Evolutionary conservation across 1,140 invertebrate species (phyloP).

Genomic region (Bombus soroeensis): DNA sequence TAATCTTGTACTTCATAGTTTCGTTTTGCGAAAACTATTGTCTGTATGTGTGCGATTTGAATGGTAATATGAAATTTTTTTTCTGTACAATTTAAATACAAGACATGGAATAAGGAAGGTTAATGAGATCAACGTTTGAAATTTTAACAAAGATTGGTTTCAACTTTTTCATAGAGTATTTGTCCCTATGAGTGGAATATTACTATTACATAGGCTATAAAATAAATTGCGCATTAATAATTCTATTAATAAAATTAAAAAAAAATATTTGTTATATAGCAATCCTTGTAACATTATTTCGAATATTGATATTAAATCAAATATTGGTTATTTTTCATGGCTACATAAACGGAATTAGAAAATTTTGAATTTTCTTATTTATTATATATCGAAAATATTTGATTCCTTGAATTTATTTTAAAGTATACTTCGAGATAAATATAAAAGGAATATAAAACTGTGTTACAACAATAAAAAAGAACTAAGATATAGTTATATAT

Average conservation of each 20-base stretch:
- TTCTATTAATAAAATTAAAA: neutral
- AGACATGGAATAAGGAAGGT: neutral
- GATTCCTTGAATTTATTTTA: neutral
- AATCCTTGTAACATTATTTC: no score
- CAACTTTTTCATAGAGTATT: neutral
- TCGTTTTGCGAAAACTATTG: neutral
- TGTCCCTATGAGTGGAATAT: neutral
- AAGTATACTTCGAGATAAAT: neutral
- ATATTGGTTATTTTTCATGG: no score
- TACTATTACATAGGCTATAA: neutral
- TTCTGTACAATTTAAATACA: neutral
- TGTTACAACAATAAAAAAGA: no score
- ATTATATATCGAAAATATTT: neutral
- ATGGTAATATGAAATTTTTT: neutral
- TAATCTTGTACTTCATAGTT: neutral
- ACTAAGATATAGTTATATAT: no score
- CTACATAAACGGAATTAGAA: neutral
- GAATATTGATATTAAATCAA: no score
- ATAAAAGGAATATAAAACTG: no score
- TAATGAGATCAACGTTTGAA: neutral
- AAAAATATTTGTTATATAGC: neutral
- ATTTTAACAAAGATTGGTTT: neutral
- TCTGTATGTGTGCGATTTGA: neutral
- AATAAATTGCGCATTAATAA: neutral
- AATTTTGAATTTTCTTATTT: neutral